A percentile compares a stretch with the other conserved stretches of the same genome.
Conservation (phyloP, 2,797 vertebrate species). For the Galago senegalensis region DNA sequence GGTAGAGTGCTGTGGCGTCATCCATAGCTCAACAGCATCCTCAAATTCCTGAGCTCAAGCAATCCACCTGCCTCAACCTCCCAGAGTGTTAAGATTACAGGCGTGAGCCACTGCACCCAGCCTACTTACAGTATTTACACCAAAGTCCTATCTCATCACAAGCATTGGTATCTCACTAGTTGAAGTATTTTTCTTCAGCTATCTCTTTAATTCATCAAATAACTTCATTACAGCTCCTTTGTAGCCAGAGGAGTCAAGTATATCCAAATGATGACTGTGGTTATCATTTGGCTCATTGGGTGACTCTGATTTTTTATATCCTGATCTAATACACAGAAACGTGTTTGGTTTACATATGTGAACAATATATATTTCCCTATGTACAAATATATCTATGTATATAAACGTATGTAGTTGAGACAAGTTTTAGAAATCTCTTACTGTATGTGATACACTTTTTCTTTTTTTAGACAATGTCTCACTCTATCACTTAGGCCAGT, state of each 20-base stretch:
- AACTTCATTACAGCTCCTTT: background rate
- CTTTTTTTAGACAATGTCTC: background rate
- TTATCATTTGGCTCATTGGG: background rate
- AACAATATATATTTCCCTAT: background rate
- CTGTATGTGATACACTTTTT: background rate
- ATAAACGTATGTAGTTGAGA: background rate
- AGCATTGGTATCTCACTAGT: background rate
- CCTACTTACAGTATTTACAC: background rate
- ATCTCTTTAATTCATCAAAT: background rate
- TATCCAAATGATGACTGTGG: background rate
- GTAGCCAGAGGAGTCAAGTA: background rate
- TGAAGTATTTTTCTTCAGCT: constrained; percentile 1
- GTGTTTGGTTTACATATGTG: background rate
- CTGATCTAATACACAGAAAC: constrained; percentile 32
- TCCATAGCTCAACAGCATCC: too few relatives aligned
- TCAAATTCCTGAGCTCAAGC: too few relatives aligned
- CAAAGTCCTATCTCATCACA: background rate
- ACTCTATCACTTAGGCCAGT: background rate
- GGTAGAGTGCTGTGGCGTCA: too few relatives aligned
- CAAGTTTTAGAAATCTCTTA: constrained; percentile 14
- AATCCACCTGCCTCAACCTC: too few relatives aligned
- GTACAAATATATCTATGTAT: background rate
- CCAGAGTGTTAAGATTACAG: too few relatives aligned
- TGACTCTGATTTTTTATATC: background rate
- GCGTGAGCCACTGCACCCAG: too few relatives aligned